These are phyloP conservation scores for Cartodere bifasciata DNA, from an alignment of 2,888 invertebrate species.

Conservation along the genomic window DNA sequence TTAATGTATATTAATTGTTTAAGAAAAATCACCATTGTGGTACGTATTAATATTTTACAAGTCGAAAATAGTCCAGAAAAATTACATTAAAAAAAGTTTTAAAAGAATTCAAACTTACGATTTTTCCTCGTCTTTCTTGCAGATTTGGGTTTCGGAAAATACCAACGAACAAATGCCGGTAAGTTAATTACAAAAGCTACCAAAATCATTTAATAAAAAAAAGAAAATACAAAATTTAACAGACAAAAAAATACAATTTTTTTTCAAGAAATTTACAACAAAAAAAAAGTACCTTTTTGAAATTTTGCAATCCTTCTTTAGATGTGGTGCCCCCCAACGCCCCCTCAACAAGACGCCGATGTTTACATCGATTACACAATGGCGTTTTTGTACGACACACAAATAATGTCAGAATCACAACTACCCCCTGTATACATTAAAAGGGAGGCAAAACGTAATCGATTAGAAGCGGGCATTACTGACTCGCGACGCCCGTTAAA, in stretches of 20 bases:
- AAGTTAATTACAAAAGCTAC: constrained; percentile 39
- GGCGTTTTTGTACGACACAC: constrained; percentile 72
- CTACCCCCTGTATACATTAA: constrained; percentile 70
- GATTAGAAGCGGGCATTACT: constrained; percentile 47
- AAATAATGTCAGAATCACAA: constrained; percentile 61
- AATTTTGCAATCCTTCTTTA: constrained; percentile 30
- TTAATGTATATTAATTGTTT: no score
- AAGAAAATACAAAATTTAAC: no score
- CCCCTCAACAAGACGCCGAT: constrained; percentile 86
- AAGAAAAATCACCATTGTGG: no score
- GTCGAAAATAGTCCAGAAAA: no score
- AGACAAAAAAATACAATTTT: no score
- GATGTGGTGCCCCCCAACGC: constrained; percentile 97
- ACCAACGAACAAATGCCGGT: constrained; percentile 71
- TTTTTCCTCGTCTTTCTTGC: no score
- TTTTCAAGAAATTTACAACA: neutral
- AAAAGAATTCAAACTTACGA: no score
- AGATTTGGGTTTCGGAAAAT: constrained; percentile 68
- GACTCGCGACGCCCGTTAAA: constrained; percentile 46
- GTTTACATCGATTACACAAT: constrained; percentile 79
- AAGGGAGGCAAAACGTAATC: constrained; percentile 59
- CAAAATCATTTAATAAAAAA: no score
- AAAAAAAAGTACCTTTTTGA: neutral
- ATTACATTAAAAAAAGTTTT: no score
- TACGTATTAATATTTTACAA: no score